A percentile compares a stretch with the other conserved stretches of the same genome.
These are phyloP conservation scores for Eupristina koningsbergeri DNA, from an alignment of 1,140 invertebrate species.

Conservation along the genomic window DNA sequence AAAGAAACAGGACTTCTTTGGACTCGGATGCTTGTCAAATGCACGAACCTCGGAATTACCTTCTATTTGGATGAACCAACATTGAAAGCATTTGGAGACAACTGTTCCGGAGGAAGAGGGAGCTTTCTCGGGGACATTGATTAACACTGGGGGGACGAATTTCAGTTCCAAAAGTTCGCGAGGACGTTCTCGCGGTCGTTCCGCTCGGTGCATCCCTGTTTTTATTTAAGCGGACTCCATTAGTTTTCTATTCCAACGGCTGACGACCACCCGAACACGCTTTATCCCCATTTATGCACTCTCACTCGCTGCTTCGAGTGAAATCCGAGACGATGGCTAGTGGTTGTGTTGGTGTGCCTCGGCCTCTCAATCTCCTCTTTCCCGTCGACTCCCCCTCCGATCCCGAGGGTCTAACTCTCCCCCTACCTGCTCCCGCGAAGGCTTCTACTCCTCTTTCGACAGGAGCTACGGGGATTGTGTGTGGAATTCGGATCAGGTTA, in stretches of 20 bases:
- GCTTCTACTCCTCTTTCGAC: slow-evolving; percentile 23
- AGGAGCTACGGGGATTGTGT: background rate
- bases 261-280: slow-evolving; percentile 23
- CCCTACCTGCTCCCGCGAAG: background rate
- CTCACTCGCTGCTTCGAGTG: slow-evolving; percentile 4
- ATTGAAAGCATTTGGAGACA: too few relatives aligned
- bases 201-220: background rate
- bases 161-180: too few relatives aligned
- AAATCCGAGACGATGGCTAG: slow-evolving; percentile 35
- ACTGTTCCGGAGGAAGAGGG: too few relatives aligned
- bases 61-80: too few relatives aligned
- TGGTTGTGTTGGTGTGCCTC: too few relatives aligned
- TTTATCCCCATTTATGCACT: slow-evolving; percentile 3
- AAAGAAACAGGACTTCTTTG: too few relatives aligned
- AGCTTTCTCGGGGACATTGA: too few relatives aligned
- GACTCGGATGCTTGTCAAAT: too few relatives aligned
- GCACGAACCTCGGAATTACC: too few relatives aligned
- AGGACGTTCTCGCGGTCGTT: too few relatives aligned
- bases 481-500: background rate
- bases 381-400: background rate
- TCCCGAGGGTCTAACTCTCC: background rate
- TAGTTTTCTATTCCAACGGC: slow-evolving; percentile 10
- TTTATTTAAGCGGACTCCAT: background rate
- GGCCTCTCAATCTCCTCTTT: background rate
- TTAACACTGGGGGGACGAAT: background rate